phyloP scores from a whole-genome alignment of 2,888 invertebrate species.

The Hirtodrosophila confusa region DNA sequence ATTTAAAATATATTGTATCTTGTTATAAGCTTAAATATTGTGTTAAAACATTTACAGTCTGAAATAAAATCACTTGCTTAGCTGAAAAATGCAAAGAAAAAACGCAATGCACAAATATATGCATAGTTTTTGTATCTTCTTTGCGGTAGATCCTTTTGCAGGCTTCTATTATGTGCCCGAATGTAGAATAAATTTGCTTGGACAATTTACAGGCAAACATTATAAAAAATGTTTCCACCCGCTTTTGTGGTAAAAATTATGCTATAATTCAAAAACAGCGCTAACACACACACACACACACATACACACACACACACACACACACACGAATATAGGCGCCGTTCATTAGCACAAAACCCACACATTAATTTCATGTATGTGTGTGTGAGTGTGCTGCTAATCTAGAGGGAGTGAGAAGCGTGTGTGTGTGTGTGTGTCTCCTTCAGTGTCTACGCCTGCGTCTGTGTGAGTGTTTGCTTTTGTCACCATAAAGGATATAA shows the following conservation, averaged over 20 bases:
- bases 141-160: slow-evolving; percentile 30
- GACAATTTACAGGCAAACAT: slow-evolving; percentile 61
- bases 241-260: slow-evolving; percentile 71
- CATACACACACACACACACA: slow-evolving; percentile 26
- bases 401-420: slow-evolving; percentile 44
- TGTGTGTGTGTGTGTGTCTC: slow-evolving; percentile 15
- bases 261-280: slow-evolving; percentile 76
- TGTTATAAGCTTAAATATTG: slow-evolving; percentile 23
- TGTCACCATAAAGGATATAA: slow-evolving; percentile 62
- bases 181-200: slow-evolving; percentile 38
- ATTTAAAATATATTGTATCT: too few relatives aligned
- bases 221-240: slow-evolving; percentile 37
- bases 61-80: slow-evolving; percentile 5
- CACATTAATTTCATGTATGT: slow-evolving; percentile 65
- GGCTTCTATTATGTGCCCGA: slow-evolving; percentile 13
- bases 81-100: slow-evolving; percentile 1
- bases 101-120: slow-evolving; percentile 47
- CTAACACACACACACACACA: slow-evolving; percentile 18
- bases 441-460: slow-evolving; percentile 26
- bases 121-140: slow-evolving; percentile 48
- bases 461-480: slow-evolving; percentile 48
- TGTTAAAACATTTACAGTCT: slow-evolving; percentile 42
- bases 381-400: slow-evolving; percentile 43
- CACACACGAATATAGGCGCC: slow-evolving; percentile 31
- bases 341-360: slow-evolving; percentile 76